Conservation (phyloP, 1,140 invertebrate species). For the Danaus plexippus region DNA sequence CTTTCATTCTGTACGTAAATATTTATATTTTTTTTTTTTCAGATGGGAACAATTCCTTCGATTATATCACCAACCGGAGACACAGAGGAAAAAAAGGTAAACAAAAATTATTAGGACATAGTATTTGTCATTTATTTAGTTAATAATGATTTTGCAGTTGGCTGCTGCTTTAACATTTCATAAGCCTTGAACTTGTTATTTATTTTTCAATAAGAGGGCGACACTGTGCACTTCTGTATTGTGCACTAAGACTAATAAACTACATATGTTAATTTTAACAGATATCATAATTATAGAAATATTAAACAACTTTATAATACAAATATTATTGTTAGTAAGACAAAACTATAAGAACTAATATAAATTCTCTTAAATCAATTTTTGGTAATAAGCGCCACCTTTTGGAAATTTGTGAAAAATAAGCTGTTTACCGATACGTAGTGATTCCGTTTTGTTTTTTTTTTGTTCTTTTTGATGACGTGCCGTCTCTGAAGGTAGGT, state of each 20-base stretch:
- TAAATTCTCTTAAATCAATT: too few relatives aligned
- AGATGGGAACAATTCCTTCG: conserved; percentile 33
- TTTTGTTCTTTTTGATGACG: conserved; percentile 61
- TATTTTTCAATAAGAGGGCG: not conserved
- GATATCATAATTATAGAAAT: too few relatives aligned
- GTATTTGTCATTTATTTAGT: too few relatives aligned
- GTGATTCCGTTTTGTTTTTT: conserved; percentile 40
- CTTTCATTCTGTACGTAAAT: not conserved
- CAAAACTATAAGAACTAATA: too few relatives aligned
- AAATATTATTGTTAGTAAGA: too few relatives aligned
- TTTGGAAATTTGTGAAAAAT: conserved; percentile 22
- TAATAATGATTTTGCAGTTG: not conserved
- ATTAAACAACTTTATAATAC: too few relatives aligned
- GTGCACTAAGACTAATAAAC: too few relatives aligned
- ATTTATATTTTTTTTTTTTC: conserved; percentile 11
- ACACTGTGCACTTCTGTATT: too few relatives aligned
- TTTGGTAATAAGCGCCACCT: conserved; percentile 36
- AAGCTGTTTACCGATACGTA: conserved; percentile 31
- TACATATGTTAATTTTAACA: too few relatives aligned
- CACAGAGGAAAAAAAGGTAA: conserved; percentile 51
- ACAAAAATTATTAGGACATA: not conserved
- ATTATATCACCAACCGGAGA: conserved; percentile 41
- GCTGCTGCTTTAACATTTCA: conserved; percentile 8
- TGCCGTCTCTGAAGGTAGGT: conserved; percentile 49
- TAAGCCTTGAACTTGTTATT: conserved; percentile 2